A percentile compares a stretch with the other conserved stretches of the same genome.
Conservation (phyloP, 2,888 invertebrate genomes). For the Neoascia interrupta region DNA sequence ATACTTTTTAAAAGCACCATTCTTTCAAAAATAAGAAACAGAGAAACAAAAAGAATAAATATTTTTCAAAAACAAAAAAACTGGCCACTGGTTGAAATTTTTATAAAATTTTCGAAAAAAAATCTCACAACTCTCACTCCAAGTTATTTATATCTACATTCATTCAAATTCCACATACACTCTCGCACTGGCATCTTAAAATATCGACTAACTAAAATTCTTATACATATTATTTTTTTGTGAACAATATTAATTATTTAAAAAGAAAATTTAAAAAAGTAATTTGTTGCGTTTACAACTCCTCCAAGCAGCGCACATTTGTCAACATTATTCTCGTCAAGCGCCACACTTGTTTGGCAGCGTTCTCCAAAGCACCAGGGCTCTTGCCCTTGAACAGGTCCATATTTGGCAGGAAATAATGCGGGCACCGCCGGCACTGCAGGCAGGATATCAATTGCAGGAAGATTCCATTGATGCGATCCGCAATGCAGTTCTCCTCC, state of each 20-base stretch:
- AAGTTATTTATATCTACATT: too few species aligned
- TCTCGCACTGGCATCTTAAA: slow-evolving; percentile 8
- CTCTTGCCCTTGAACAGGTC: slow-evolving; percentile 97
- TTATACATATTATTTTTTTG: slow-evolving; percentile 14
- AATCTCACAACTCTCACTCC: slow-evolving; percentile 25
- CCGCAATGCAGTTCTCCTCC: slow-evolving; percentile 95
- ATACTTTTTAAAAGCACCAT: slow-evolving; percentile 78
- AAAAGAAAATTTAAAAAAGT: slow-evolving; percentile 21
- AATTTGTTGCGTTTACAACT: slow-evolving; percentile 82
- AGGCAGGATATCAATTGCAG: slow-evolving; percentile 96
- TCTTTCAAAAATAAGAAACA: slow-evolving; percentile 56
- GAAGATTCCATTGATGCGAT: slow-evolving; percentile 95
- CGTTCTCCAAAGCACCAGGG: slow-evolving; percentile 93
- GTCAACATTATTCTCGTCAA: slow-evolving; percentile 95
- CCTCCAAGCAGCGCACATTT: slow-evolving; percentile 94
- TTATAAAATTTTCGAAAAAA: slow-evolving; percentile 26
- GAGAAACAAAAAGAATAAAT: slow-evolving; percentile 18
- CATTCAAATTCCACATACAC: slow-evolving; percentile 19
- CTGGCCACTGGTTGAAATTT: slow-evolving; percentile 63
- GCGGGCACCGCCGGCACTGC: slow-evolving; percentile 96
- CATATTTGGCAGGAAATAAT: slow-evolving; percentile 96
- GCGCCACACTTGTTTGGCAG: slow-evolving; percentile 96
- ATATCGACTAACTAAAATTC: slow-evolving; percentile 32
- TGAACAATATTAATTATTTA: slow-evolving; percentile 41
- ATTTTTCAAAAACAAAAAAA: slow-evolving; percentile 38